phyloP scores from a whole-genome alignment of 2,888 invertebrate species.

The Emmelina monodactyla region DNA sequence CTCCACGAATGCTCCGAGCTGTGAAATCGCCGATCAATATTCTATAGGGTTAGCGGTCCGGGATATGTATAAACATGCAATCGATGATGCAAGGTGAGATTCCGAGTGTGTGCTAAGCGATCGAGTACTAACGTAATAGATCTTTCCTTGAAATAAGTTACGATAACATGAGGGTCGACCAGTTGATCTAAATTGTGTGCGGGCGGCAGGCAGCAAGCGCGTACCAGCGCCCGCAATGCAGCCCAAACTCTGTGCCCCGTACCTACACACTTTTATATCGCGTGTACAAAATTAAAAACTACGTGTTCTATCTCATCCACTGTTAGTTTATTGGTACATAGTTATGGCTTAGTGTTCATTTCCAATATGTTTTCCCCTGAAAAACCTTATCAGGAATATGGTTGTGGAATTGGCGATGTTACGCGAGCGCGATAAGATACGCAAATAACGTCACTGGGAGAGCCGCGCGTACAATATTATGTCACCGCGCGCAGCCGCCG shows the following conservation, averaged over 20 bases:
- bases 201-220: conserved; percentile 51
- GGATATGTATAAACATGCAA: conserved; percentile 29
- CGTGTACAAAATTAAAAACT: no score
- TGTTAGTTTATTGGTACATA: no score
- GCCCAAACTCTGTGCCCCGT: conserved; percentile 40
- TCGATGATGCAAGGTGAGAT: conserved; percentile 37
- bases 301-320: no score
- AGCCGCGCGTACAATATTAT: no score
- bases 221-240: conserved; percentile 37
- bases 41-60: conserved; percentile 54
- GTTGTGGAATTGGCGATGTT: no score
- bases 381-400: no score
- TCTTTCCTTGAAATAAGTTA: conserved; percentile 27
- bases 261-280: conserved; percentile 18
- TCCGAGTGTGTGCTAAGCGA: conserved; percentile 27
- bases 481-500: no score
- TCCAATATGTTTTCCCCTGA: no score
- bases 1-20: conserved; percentile 80
- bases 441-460: no score
- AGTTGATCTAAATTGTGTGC: conserved; percentile 40
- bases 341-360: no score
- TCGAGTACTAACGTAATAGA: conserved; percentile 47
- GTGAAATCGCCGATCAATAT: conserved; percentile 69
- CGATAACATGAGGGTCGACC: conserved; percentile 34
- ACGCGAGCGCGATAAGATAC: no score